Evolutionary conservation across 1,140 invertebrate species (phyloP).

Genomic region (Eupristina koningsbergeri): DNA sequence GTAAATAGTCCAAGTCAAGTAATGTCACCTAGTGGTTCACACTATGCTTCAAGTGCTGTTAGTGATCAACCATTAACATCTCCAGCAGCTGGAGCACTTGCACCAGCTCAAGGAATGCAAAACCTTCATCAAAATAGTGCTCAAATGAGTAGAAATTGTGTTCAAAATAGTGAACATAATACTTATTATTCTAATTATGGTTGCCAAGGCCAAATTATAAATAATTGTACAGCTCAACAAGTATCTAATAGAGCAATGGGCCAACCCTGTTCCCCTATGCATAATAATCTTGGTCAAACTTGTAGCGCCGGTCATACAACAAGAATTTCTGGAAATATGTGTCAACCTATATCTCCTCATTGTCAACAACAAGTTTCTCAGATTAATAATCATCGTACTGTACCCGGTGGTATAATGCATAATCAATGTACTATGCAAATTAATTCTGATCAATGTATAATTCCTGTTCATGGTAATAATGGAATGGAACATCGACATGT

Average conservation of each 20-base stretch:
- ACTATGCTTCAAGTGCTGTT: slow-evolving; percentile 64
- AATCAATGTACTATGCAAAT: slow-evolving; percentile 54
- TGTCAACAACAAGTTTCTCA: slow-evolving; percentile 60
- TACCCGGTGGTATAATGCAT: slow-evolving; percentile 32
- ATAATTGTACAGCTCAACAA: slow-evolving; percentile 57
- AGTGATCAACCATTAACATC: slow-evolving; percentile 75
- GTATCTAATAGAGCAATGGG: slow-evolving; percentile 39
- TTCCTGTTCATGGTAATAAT: slow-evolving; percentile 49
- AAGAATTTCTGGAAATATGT: slow-evolving; percentile 51
- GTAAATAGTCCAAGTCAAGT: slow-evolving; percentile 66
- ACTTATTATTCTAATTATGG: slow-evolving; percentile 63
- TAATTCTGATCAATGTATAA: slow-evolving; percentile 54
- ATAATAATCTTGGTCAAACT: slow-evolving; percentile 52
- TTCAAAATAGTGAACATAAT: slow-evolving; percentile 65
- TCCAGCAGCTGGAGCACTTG: slow-evolving; percentile 76
- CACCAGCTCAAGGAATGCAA: slow-evolving; percentile 70
- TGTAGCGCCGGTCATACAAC: slow-evolving; percentile 50
- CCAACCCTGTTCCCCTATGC: slow-evolving; percentile 58
- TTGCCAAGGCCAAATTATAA: slow-evolving; percentile 60
- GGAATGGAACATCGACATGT: slow-evolving; percentile 36
- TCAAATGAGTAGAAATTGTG: slow-evolving; percentile 71
- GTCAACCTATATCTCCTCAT: slow-evolving; percentile 63
- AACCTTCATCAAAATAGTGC: slow-evolving; percentile 72
- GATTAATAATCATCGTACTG: slow-evolving; percentile 14
- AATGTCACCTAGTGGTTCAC: slow-evolving; percentile 66